Evolutionary conservation across 2,113 vertebrate species (phyloP), one percentile per base, ranked within the genome.

Genomic region (Brachypodius melanocephalos): DNA sequence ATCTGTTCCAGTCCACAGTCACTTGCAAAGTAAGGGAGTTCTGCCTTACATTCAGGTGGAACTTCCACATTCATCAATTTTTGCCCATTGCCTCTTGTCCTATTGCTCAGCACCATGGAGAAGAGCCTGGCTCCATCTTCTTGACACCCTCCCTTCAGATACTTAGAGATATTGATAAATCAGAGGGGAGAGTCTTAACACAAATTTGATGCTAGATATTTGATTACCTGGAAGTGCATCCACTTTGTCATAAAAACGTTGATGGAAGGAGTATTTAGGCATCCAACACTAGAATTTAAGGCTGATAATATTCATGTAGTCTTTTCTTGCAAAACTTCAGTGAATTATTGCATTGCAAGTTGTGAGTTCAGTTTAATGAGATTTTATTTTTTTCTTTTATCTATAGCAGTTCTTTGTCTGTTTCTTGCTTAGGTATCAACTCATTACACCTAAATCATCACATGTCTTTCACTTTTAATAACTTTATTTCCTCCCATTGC

Each of bases 381-480:
- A 31, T 82, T 76, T 83, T 46, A 51, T 54, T 79, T 84, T 85
- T 86, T 85, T 32, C 17, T 84, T 90, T 78, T 40, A 76, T 73
- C 67, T 78, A 32, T 17, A 85, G 62, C 42, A 87, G 67, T 82
- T 91, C 36, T 77, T 87, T 74, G 40, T 62, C 79, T 89, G 75
- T 91, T 94, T 85, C 62, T 93, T 92, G 48, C 58, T 82, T 88
- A 94, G 75, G 65, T 84, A 89, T 92, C 61, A 96, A 95, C 79
- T 95, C 68, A 92, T 80, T 93, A 95, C 94, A 96, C 54, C 67
- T 96, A 97, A 94, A 95, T 96, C 93, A 96, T 96, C 87, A 90
- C 32, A 91, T 90, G 83, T 48, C 94, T 97, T 97, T 95, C 95
- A 96, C 80, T 91, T 96, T 73, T 94, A 96, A 98, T 96, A 95